These are phyloP conservation scores for Grantiella picta DNA, from an alignment of 2,113 vertebrate species.

Conservation along the genomic window DNA sequence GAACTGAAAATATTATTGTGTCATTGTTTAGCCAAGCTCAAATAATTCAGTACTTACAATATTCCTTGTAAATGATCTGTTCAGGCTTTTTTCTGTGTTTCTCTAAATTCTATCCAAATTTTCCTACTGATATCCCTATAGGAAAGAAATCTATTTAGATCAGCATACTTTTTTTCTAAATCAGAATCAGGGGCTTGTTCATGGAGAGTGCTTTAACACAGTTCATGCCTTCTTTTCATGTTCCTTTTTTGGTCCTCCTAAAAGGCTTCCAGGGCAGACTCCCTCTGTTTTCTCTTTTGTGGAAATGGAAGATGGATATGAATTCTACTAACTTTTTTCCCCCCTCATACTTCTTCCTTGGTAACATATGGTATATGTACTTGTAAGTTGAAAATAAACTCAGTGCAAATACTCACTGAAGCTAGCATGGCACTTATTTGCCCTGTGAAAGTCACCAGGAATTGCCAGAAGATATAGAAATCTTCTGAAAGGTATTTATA, in stretches of 20 bases:
- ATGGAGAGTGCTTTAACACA: neutral
- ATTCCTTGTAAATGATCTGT: neutral
- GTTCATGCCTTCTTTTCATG: neutral
- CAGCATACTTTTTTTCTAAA: neutral
- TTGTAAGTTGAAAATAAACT: neutral
- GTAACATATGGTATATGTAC: neutral
- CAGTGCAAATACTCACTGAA: neutral
- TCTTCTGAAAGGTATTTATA: too few relatives aligned
- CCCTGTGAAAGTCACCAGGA: neutral
- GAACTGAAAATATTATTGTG: constrained; percentile 12
- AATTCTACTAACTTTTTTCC: neutral
- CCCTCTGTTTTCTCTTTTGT: neutral
- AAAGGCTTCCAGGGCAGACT: neutral
- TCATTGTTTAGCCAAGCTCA: constrained; percentile 30
- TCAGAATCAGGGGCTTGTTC: neutral
- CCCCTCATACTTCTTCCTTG: neutral
- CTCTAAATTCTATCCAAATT: neutral
- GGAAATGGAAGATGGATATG: neutral
- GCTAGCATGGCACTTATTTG: neutral
- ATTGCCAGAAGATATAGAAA: neutral
- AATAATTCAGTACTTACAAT: constrained; percentile 25
- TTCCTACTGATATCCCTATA: neutral
- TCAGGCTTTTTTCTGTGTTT: neutral
- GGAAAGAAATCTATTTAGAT: neutral
- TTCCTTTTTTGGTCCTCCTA: neutral